Conservation (phyloP, 2,888 invertebrate species). For the Drosophila kambysellisi region DNA sequence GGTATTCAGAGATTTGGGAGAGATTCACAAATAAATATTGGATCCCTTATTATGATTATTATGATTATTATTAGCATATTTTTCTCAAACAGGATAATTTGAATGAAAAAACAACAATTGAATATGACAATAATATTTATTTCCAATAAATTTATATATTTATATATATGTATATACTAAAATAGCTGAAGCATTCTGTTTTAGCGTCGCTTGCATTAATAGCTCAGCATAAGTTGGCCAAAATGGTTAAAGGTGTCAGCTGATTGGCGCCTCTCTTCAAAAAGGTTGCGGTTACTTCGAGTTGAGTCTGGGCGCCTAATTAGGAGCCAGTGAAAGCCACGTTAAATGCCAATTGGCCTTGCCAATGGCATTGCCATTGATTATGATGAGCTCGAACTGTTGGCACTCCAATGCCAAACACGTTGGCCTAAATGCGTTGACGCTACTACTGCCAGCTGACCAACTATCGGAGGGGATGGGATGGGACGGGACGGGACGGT, state of each 20-base stretch:
- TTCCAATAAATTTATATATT: neutral
- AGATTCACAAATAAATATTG: neutral
- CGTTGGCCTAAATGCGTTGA: constrained; percentile 55
- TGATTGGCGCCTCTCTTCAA: neutral
- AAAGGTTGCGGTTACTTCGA: neutral
- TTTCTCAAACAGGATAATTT: neutral
- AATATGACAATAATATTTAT: neutral
- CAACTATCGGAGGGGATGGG: neutral
- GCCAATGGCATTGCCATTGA: constrained; percentile 39
- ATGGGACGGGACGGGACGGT: neutral
- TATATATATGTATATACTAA: neutral
- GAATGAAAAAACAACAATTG: neutral
- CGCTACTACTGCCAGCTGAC: neutral
- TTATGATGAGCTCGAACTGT: constrained; percentile 57
- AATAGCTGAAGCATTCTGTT: constrained; percentile 27
- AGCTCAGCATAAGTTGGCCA: constrained; percentile 35
- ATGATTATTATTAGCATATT: neutral
- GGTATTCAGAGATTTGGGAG: no score
- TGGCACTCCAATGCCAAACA: constrained; percentile 52
- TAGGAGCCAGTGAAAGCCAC: constrained; percentile 44
- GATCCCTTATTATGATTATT: neutral
- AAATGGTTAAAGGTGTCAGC: constrained; percentile 22
- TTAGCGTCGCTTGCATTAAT: constrained; percentile 36
- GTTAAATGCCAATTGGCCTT: constrained; percentile 28
- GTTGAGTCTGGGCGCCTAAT: constrained; percentile 33